Conservation (phyloP, 2,113 vertebrate genomes). For the Melanotaenia duboulayi region DNA sequence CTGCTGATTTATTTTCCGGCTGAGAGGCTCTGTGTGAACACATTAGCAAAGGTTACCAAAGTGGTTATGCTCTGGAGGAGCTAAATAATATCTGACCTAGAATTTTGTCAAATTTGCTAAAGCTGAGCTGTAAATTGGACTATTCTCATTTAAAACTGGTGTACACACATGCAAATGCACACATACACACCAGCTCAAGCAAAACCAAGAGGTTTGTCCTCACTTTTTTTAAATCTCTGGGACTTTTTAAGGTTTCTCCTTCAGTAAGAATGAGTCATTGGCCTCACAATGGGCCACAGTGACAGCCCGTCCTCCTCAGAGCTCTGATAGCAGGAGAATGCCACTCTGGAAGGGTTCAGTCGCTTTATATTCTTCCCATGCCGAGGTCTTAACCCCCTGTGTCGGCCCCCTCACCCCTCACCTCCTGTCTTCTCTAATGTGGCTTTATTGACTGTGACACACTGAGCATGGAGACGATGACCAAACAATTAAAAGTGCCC, state of each 20-base stretch:
- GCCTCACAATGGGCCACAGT: conserved; percentile 73
- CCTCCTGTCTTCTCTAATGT: conserved; percentile 75
- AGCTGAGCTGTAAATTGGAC: neutral
- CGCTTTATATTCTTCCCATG: conserved; percentile 71
- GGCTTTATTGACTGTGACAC: conserved; percentile 82
- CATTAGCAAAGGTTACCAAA: conserved; percentile 55
- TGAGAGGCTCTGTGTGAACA: conserved; percentile 38
- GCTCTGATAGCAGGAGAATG: conserved; percentile 62
- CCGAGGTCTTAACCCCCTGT: conserved; percentile 69
- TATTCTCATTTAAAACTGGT: conserved; percentile 29
- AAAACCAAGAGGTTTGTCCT: conserved; percentile 51
- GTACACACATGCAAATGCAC: conserved; percentile 39
- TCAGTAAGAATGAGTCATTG: conserved; percentile 71
- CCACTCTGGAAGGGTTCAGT: conserved; percentile 57
- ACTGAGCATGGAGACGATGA: conserved; percentile 77
- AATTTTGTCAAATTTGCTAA: conserved; percentile 24
- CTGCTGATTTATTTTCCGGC: conserved; percentile 64
- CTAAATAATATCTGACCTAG: conserved; percentile 59
- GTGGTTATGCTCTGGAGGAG: conserved; percentile 59
- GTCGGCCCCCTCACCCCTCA: conserved; percentile 69
- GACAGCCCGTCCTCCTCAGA: conserved; percentile 61
- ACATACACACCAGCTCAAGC: conserved; percentile 51
- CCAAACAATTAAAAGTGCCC: conserved; percentile 72
- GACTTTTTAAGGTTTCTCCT: conserved; percentile 57
- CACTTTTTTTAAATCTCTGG: conserved; percentile 52